Conservation (phyloP, 1,140 invertebrate genomes). For the Heliothis virescens region DNA sequence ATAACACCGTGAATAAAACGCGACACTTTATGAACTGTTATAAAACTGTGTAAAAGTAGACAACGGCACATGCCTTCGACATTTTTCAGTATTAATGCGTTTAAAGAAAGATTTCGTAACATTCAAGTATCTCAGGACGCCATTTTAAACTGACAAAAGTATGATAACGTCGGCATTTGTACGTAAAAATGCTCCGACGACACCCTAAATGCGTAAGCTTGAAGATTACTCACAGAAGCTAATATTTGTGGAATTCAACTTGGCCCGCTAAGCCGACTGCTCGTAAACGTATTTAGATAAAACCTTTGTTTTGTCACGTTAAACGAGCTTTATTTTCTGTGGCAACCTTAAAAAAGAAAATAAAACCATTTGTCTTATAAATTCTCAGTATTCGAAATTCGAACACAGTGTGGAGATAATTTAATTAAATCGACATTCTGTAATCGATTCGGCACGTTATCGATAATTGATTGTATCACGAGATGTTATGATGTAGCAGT, state of each 20-base stretch:
- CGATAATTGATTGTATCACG: conserved; percentile 32
- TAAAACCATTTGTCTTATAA: background rate
- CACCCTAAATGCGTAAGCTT: conserved; percentile 54
- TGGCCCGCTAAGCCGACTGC: conserved; percentile 45
- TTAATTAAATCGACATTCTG: conserved; percentile 23
- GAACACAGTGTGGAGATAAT: conserved; percentile 23
- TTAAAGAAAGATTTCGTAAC: conserved; percentile 31
- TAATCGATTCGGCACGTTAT: conserved; percentile 36
- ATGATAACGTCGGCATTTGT: conserved; percentile 62
- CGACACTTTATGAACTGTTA: conserved; percentile 4
- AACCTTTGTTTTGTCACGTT: conserved; percentile 43
- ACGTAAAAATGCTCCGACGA: conserved; percentile 59
- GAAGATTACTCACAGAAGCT: conserved; percentile 67
- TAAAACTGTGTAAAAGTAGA: conserved; percentile 13
- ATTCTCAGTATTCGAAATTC: conserved; percentile 9
- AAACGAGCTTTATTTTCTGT: conserved; percentile 13
- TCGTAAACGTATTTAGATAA: conserved; percentile 66
- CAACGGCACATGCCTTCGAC: background rate
- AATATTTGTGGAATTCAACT: conserved; percentile 80
- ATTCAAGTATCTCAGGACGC: conserved; percentile 9
- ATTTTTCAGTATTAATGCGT: conserved; percentile 14
- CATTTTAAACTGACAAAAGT: conserved; percentile 19
- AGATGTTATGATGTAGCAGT: conserved; percentile 12
- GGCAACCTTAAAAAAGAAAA: background rate
- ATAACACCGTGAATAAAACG: background rate